Evolutionary conservation across 35 echinoderm and acorn worm species (phyloP).

Genomic region (Strongylocentrotus purpuratus): DNA sequence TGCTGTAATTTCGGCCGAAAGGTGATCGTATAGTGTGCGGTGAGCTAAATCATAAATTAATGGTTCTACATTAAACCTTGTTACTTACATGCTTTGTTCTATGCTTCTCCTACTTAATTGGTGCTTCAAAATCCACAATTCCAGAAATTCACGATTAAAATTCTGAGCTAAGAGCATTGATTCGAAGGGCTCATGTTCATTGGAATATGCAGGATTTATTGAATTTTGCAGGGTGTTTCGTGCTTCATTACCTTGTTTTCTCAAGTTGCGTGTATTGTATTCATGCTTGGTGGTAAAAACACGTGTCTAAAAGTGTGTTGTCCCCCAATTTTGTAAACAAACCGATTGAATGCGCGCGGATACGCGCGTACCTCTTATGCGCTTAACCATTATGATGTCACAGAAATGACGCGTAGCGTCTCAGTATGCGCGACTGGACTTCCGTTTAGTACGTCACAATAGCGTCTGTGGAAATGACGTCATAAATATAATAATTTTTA

Average conservation of each 20-base stretch:
- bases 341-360: not conserved
- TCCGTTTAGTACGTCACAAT: slow-evolving; percentile 6
- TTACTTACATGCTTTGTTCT: slow-evolving; percentile 35
- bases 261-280: not conserved
- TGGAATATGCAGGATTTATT: not conserved
- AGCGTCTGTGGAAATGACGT: too few relatives aligned
- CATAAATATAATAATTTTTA: too few relatives aligned
- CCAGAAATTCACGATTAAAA: slow-evolving; percentile 32
- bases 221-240: too few relatives aligned
- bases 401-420: not conserved
- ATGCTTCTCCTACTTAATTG: not conserved
- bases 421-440: not conserved
- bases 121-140: slow-evolving; percentile 26
- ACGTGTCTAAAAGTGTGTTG: not conserved
- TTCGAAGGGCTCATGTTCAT: not conserved
- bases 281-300: not conserved
- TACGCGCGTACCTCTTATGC: not conserved
- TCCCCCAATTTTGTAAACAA: not conserved
- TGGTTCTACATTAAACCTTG: too few relatives aligned
- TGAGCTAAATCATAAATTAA: too few relatives aligned
- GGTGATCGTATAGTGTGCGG: too few relatives aligned
- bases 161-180: slow-evolving; percentile 23
- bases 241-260: too few relatives aligned
- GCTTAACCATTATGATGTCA: not conserved
- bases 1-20: too few relatives aligned